These are phyloP conservation scores for Florisuga fusca DNA, from an alignment of 2,797 vertebrate genomes.

Conservation along the genomic window DNA sequence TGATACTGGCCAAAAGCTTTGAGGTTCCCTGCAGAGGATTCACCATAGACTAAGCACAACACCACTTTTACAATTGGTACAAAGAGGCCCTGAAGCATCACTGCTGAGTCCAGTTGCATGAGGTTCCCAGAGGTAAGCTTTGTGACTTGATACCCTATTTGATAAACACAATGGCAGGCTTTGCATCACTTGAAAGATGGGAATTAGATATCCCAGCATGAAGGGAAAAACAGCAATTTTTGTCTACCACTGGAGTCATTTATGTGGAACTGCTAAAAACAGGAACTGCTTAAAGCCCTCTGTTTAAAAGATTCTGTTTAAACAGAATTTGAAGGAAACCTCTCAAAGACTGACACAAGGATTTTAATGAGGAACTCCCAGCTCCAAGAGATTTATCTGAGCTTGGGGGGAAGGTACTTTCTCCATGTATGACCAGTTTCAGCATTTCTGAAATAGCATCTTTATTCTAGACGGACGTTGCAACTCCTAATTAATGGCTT, in stretches of 20 bases:
- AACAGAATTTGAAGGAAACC: background rate
- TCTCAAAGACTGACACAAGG: background rate
- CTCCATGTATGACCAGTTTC: background rate
- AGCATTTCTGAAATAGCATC: background rate
- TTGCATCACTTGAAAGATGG: background rate
- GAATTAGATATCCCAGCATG: background rate
- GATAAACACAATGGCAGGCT: background rate
- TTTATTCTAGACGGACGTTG: background rate
- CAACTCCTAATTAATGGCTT: background rate
- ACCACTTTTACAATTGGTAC: background rate
- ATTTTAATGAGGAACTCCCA: background rate
- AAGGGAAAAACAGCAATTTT: background rate
- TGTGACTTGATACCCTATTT: background rate
- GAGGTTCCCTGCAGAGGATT: background rate
- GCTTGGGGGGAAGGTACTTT: background rate
- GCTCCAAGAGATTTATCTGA: background rate
- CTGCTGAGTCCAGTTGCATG: background rate
- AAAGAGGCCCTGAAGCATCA: background rate
- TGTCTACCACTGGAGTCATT: background rate
- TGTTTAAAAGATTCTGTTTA: background rate
- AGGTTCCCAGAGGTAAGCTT: background rate
- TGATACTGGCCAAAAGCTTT: background rate
- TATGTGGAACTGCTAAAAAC: background rate
- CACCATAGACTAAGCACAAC: background rate
- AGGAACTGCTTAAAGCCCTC: no score